Evolutionary conservation across 2,888 invertebrate genomes (phyloP).

Genomic region (Drosophila neonasuta): DNA sequence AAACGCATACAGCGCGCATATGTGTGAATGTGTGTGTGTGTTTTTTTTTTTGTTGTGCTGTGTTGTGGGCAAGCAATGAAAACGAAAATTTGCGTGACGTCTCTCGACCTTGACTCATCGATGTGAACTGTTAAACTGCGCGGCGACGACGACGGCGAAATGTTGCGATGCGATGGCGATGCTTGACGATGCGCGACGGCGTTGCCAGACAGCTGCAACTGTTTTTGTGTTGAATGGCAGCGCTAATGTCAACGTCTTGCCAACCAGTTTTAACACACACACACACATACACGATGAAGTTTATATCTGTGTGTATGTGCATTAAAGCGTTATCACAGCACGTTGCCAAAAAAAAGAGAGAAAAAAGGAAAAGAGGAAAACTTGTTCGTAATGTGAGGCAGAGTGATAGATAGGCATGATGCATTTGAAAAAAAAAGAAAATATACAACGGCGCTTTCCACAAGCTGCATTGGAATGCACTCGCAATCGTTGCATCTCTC

Average conservation of each 20-base stretch:
- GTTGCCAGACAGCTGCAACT: constrained; percentile 57
- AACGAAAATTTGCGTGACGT: constrained; percentile 81
- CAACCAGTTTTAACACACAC: constrained; percentile 55
- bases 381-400: constrained; percentile 40
- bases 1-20: constrained; percentile 48
- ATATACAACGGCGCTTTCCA: constrained; percentile 53
- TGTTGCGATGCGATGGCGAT: constrained; percentile 33
- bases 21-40: constrained; percentile 6
- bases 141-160: constrained; percentile 59
- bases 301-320: constrained; percentile 23
- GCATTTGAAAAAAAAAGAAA: constrained; percentile 55
- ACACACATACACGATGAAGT: constrained; percentile 8
- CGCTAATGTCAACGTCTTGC: constrained; percentile 58
- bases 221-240: constrained; percentile 46
- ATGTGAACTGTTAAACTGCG: constrained; percentile 81
- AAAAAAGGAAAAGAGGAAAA: constrained; percentile 24
- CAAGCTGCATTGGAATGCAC: constrained; percentile 58
- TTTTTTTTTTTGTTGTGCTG: constrained; percentile 21
- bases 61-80: constrained; percentile 77
- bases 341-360: constrained; percentile 39
- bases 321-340: constrained; percentile 51
- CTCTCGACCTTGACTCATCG: constrained; percentile 82
- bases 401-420: constrained; percentile 17
- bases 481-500: constrained; percentile 29
- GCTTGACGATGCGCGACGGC: constrained; percentile 43